Percentiles rank a stretch among this genome's conserved stretches.
phyloP scores from a whole-genome alignment of 2,888 invertebrate species.

The Emesis russula region DNA sequence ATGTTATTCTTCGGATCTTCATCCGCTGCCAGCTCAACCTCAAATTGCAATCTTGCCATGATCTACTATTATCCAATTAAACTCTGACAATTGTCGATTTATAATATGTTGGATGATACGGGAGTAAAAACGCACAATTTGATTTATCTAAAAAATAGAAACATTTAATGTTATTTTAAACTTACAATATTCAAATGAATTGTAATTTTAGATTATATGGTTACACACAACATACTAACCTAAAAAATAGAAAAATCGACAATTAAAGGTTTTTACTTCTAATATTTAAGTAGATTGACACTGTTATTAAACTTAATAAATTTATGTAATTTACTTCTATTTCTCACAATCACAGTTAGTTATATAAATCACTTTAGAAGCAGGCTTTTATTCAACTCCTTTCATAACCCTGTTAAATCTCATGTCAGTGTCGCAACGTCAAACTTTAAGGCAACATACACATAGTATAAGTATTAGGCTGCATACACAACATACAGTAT shows the following conservation, averaged over 20 bases:
- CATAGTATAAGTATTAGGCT: not conserved
- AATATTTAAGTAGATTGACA: not conserved
- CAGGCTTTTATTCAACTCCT: too few relatives aligned
- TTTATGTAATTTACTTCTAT: too few relatives aligned
- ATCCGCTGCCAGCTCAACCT: slow-evolving; percentile 44
- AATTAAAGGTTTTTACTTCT: not conserved
- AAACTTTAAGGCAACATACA: not conserved
- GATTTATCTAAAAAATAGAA: not conserved
- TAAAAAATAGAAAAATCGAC: too few relatives aligned
- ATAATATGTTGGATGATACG: slow-evolving; percentile 9
- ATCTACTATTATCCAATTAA: slow-evolving; percentile 33
- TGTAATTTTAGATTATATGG: too few relatives aligned
- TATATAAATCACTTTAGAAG: too few relatives aligned
- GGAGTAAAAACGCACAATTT: not conserved
- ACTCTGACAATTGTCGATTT: not conserved
- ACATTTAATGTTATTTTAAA: too few relatives aligned
- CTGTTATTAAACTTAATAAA: too few relatives aligned
- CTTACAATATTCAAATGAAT: too few relatives aligned
- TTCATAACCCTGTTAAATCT: not conserved
- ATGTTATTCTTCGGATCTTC: slow-evolving; percentile 27
- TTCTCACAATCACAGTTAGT: too few relatives aligned
- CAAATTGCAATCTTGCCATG: slow-evolving; percentile 38
- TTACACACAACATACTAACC: too few relatives aligned
- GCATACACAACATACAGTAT: not conserved
- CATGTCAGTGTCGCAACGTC: not conserved